Base-by-base conservation (phyloP, 37 sponge, comb jelly and placozoan species). In the Chondrilla cf. caribensis region DNA sequence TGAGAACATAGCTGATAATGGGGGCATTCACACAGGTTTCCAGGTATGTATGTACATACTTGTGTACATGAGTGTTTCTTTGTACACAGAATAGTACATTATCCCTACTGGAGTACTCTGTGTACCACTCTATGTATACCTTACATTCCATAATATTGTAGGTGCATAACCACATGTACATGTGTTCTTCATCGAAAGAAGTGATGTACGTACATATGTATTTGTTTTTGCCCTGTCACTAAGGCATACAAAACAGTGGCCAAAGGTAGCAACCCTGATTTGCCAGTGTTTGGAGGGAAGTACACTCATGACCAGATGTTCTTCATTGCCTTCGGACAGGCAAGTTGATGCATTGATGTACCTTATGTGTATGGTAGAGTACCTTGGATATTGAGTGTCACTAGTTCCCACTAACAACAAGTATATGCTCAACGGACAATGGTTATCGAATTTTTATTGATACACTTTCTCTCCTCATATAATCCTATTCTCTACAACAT, bases 1-100 rank as follows among this genome's bases (percentile, higher is more conserved):
- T 36, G 92, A 91, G 82, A 91, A 91, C 73, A 91, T 91, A 38
- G 92, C 92, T 44, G 92, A 91, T 42, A 87, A 91, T 79, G 92
- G 92, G 6, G 92, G 92, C 22, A 58, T 91, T 32, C 70, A 87
- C 25, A 86, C 84, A 33, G 54, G 84, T 58, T 91, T 41, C 71
- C 85, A 72, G 31, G 90, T 79, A 0, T 28, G 29, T 28, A n/a
- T n/a, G n/a, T n/a, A n/a, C n/a, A n/a, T n/a, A n/a, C n/a, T 83
- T 24, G 22, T 29, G 22, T 84, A 76, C 77, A 18, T 55, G 15
- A 15, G 58, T 55, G 58, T 55, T 55, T 55, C 18, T 55, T 15
- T 18, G 18, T 55, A 14, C 11, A n/a, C n/a, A n/a, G n/a, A n/a
- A n/a, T n/a, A n/a, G n/a, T n/a, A n/a, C n/a, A n/a, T 47, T 47